Evolutionary conservation across 2,113 vertebrate genomes (phyloP).

Genomic region (Puffinus mauretanicus): DNA sequence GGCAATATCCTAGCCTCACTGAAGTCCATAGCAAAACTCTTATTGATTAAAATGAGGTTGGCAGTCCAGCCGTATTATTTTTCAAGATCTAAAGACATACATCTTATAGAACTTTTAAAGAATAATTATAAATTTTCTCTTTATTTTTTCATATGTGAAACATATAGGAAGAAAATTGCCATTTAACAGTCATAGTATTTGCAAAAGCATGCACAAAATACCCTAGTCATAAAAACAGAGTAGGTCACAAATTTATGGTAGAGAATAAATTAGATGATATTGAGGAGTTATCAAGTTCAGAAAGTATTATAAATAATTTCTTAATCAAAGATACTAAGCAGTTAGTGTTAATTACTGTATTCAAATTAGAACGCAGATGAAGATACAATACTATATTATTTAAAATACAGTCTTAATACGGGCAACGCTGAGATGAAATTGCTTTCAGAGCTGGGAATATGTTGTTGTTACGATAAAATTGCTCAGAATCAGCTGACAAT

Average conservation of each 20-base stretch:
- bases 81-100: not conserved
- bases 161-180: not conserved
- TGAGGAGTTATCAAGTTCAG: not conserved
- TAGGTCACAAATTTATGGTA: not conserved
- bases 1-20: not conserved
- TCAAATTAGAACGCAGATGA: conserved; percentile 16
- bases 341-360: conserved; percentile 16
- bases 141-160: not conserved
- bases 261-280: not conserved
- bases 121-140: not conserved
- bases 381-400: conserved; percentile 2
- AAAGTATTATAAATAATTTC: conserved; percentile 11
- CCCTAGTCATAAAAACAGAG: not conserved
- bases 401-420: not conserved
- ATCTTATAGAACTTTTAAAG: not conserved
- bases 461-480: conserved; percentile 31
- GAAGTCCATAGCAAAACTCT: not conserved
- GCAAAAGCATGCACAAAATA: not conserved
- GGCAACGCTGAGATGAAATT: not conserved
- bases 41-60: not conserved
- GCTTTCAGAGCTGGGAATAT: conserved; percentile 23
- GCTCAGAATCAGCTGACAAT: not conserved
- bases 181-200: not conserved
- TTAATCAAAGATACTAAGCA: conserved; percentile 27
- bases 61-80: not conserved